Evolutionary conservation across 2,888 invertebrate species (phyloP), one percentile per base, ranked within the genome.

Genomic region (Acrocyrtus sp.): DNA sequence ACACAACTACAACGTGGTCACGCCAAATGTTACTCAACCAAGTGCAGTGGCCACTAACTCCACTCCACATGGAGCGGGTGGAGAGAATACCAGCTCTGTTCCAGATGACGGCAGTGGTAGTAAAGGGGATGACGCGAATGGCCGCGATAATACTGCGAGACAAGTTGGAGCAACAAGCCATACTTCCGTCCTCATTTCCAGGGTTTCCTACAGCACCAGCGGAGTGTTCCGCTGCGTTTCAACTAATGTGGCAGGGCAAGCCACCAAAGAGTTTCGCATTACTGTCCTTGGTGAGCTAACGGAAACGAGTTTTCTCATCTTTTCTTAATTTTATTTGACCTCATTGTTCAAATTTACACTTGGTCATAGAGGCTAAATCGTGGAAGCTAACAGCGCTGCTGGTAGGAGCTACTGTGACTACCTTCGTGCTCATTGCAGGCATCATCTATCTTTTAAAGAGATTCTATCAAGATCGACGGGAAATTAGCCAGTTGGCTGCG

Each of bases 141-240:
- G 26, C 51, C 24, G 24, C 6, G 34, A 29, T 34, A 34, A 56
- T 41, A 21, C 19, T 19, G 29, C 27, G 22, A 4, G 2, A 41
- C 39, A 34, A 51, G 29, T 66, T 27, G 26, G 21, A 39, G 17
- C 15, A 27, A 45, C 47, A 21, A 53, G 45, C 45, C 45, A 45
- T 34, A 53, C 29, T 17, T 22, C 45, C 4, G 19, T 75, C 12
- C 47, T 24, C n/a, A 62, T 75, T 47, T 39, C 8, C n/a, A 21
- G 70, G 21, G 67, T 70, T 3, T 75, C 75, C n/a, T 72, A 72
- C 48, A 24, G 39, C 54, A 70, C 70, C n/a, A 17, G 4, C n/a
- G 70, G 70, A 1, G 50, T 70, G 26, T 70, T 57, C 56, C 70
- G 62, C 41, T 70, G 70, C 41, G 56, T 57, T n/a, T 62, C 57